phyloP scores from a whole-genome alignment of 2,888 invertebrate genomes.

The Diplolepis rosae region DNA sequence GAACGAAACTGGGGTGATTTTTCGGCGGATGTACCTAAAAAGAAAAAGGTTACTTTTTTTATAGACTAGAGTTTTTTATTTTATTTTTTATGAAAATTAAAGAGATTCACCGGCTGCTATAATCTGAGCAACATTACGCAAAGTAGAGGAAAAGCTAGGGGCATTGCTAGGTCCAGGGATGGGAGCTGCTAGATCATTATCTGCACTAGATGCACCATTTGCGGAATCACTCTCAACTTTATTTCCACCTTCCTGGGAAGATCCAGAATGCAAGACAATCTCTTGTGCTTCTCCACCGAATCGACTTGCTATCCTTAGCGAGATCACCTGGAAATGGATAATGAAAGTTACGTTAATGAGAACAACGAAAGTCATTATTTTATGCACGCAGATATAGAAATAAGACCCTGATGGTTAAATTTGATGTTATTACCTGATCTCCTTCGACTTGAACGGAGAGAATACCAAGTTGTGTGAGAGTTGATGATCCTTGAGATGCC shows the following conservation, averaged over 20 bases:
- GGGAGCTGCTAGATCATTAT: constrained; percentile 62
- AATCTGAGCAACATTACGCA: constrained; percentile 70
- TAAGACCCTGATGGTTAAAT: too few species aligned
- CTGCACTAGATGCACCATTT: constrained; percentile 58
- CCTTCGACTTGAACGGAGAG: constrained; percentile 96
- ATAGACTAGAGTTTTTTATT: neutral
- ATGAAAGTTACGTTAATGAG: too few species aligned
- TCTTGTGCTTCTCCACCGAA: constrained; percentile 83
- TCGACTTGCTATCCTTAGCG: constrained; percentile 79
- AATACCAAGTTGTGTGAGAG: constrained; percentile 93
- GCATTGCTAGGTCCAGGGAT: constrained; percentile 70
- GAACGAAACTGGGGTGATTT: constrained; percentile 80
- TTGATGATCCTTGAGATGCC: constrained; percentile 92
- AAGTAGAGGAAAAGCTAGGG: constrained; percentile 65
- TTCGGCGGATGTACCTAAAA: constrained; percentile 66
- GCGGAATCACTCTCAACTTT: constrained; percentile 65
- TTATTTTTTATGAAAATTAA: neutral
- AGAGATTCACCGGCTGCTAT: constrained; percentile 65
- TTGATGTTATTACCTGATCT: constrained; percentile 80
- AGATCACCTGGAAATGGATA: constrained; percentile 75
- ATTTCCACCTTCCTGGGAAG: constrained; percentile 69
- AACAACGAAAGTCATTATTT: too few species aligned
- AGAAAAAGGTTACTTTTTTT: constrained; percentile 22
- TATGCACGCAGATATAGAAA: too few species aligned
- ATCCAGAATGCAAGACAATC: constrained; percentile 78